A percentile compares a stretch with the other conserved stretches of the same genome.
phyloP scores from a whole-genome alignment of 2,888 invertebrate species.

The Litoditis marina region DNA sequence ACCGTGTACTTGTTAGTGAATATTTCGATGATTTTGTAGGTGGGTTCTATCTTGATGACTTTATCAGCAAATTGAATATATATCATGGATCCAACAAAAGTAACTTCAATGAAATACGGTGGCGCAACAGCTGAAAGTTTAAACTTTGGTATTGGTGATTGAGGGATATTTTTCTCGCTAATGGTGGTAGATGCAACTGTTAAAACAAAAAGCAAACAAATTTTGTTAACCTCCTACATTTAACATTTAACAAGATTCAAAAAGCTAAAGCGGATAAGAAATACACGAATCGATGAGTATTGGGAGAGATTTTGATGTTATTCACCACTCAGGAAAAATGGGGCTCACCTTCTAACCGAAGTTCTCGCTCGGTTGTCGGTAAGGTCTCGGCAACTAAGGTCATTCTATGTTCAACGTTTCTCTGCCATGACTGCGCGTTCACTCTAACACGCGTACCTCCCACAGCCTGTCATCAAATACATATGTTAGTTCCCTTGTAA shows the following conservation, averaged over 20 bases:
- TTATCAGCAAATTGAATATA: slow-evolving; percentile 28
- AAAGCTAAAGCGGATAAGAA: no score
- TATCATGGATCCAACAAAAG: slow-evolving; percentile 26
- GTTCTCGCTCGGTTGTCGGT: slow-evolving; percentile 15
- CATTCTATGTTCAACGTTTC: slow-evolving; percentile 21
- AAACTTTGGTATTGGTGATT: background rate
- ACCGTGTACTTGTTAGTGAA: slow-evolving; percentile 23
- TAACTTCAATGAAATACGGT: slow-evolving; percentile 19
- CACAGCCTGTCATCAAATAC: no score
- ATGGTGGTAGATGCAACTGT: no score
- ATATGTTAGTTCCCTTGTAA: no score
- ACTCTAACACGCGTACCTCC: slow-evolving; percentile 11
- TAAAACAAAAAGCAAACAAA: no score
- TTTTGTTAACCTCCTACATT: no score
- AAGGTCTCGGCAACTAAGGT: slow-evolving; percentile 7
- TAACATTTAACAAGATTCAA: no score
- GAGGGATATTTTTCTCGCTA: no score
- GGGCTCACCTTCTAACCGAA: slow-evolving; percentile 16
- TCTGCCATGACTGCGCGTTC: slow-evolving; percentile 27
- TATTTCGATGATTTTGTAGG: slow-evolving; percentile 18
- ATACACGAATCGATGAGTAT: no score
- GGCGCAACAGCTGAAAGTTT: slow-evolving; percentile 21
- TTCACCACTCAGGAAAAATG: no score
- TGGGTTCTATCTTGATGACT: slow-evolving; percentile 21
- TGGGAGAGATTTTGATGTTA: no score